Evolutionary conservation across 2,888 invertebrate species (phyloP).

Genomic region (Zhengitettix transpicula): DNA sequence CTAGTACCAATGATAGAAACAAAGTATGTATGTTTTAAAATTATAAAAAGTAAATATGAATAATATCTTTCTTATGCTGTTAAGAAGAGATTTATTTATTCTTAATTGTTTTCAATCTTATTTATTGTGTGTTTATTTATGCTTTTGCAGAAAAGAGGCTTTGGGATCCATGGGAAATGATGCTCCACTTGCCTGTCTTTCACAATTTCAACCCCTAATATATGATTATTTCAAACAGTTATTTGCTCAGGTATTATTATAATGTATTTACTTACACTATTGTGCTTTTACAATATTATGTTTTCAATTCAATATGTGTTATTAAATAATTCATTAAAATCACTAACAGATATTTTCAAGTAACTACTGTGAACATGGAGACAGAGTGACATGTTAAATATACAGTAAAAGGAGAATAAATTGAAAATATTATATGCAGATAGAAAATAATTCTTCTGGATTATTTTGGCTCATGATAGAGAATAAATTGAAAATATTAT

Average conservation of each 20-base stretch:
- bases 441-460: too few relatives aligned
- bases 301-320: too few relatives aligned
- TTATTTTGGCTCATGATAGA: too few relatives aligned
- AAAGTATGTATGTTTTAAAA: constrained; percentile 45
- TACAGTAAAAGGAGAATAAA: too few relatives aligned
- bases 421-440: too few relatives aligned
- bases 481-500: too few relatives aligned
- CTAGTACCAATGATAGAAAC: constrained; percentile 91
- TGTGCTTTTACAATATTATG: too few relatives aligned
- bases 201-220: constrained; percentile 81
- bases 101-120: background rate
- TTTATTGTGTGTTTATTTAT: background rate
- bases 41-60: background rate
- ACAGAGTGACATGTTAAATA: too few relatives aligned
- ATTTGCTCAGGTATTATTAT: constrained; percentile 67
- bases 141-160: constrained; percentile 70
- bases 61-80: constrained; percentile 2
- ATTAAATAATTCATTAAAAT: too few relatives aligned
- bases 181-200: constrained; percentile 91
- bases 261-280: too few relatives aligned
- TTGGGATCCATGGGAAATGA: constrained; percentile 99
- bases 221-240: constrained; percentile 98
- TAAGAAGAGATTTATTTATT: constrained; percentile 1
- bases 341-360: too few relatives aligned
- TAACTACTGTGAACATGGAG: too few relatives aligned